phyloP scores from a whole-genome alignment of 2,888 invertebrate species.

The Siphlonurus alternatus region DNA sequence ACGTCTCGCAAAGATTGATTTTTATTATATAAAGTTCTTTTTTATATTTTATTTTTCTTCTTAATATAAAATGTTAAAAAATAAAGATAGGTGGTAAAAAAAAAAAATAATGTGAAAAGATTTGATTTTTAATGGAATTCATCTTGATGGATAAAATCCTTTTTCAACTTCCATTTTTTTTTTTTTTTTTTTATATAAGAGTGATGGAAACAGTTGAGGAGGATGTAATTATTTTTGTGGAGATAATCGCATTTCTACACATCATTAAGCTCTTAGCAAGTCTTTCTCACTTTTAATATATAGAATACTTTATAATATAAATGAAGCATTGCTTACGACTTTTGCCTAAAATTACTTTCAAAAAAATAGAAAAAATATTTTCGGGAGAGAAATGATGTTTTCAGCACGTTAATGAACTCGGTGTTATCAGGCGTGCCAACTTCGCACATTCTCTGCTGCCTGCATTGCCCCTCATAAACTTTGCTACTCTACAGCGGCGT shows the following conservation, averaged over 20 bases:
- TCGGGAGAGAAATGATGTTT: too few species aligned
- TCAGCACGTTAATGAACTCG: too few species aligned
- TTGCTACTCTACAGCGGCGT: too few species aligned
- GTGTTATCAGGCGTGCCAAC: too few species aligned
- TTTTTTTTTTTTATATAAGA: not conserved
- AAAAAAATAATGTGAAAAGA: not conserved
- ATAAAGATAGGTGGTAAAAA: not conserved
- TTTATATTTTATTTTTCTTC: not conserved
- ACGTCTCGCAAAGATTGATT: too few species aligned
- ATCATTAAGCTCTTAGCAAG: not conserved
- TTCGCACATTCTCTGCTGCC: too few species aligned
- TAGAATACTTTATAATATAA: too few species aligned
- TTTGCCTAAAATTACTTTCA: too few species aligned
- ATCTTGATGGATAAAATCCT: not conserved
- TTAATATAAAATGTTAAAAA: not conserved
- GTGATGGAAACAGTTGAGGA: not conserved
- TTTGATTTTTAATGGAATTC: not conserved
- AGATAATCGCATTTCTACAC: not conserved
- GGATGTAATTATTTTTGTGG: not conserved
- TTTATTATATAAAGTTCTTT: not conserved
- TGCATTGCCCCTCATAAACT: too few species aligned
- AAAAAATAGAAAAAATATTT: too few species aligned
- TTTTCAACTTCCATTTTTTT: not conserved
- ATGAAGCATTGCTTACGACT: too few species aligned
- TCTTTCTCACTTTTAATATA: not conserved